Percentiles rank a stretch among this genome's conserved stretches.
Conservation (phyloP, 2,888 invertebrate species). For the Pristionchus arcanus region DNA sequence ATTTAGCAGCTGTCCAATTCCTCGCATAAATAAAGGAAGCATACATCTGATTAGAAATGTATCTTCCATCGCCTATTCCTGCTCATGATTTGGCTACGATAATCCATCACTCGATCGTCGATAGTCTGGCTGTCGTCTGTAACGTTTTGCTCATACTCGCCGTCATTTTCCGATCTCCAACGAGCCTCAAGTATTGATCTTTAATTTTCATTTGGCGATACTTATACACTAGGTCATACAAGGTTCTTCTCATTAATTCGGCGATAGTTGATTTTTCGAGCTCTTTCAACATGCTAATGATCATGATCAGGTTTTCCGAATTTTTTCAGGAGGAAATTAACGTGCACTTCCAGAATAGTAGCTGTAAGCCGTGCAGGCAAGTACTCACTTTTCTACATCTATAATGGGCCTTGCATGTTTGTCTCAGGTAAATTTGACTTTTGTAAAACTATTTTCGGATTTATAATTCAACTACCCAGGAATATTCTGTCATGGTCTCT, state of each 20-base stretch:
- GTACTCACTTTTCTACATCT: too few relatives aligned
- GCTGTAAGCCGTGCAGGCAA: too few relatives aligned
- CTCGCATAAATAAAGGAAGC: too few relatives aligned
- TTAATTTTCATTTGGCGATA: not conserved
- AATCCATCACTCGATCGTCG: slow-evolving; percentile 25
- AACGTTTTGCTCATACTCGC: not conserved
- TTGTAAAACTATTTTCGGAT: too few relatives aligned
- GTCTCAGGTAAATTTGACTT: too few relatives aligned
- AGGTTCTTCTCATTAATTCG: not conserved
- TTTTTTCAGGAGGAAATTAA: too few relatives aligned
- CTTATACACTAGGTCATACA: not conserved
- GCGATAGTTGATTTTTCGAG: not conserved
- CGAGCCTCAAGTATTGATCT: not conserved
- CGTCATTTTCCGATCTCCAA: not conserved
- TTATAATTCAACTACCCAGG: too few relatives aligned
- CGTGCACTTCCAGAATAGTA: too few relatives aligned
- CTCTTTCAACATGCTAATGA: not conserved
- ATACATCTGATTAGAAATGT: not conserved
- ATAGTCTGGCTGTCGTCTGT: not conserved
- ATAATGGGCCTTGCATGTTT: too few relatives aligned
- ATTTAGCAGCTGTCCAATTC: too few relatives aligned
- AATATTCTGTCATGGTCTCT: too few relatives aligned
- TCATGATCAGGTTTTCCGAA: too few relatives aligned
- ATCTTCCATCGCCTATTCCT: not conserved
- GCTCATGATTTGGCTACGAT: not conserved